Evolutionary conservation across 1,140 invertebrate genomes (phyloP).

Genomic region (Drosophila tropicalis): DNA sequence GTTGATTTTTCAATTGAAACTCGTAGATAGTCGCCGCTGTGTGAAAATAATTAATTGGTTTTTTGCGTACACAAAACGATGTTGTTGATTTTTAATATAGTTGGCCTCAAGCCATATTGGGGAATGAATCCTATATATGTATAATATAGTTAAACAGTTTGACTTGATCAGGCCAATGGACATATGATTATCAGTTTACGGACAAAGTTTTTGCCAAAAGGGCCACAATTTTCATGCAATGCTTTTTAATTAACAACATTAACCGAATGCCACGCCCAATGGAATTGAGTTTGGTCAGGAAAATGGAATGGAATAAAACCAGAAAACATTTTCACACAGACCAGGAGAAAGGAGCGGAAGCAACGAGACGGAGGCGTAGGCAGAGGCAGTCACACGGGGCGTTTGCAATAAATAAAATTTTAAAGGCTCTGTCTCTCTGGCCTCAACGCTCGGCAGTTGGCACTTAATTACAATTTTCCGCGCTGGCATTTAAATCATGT

Average conservation of each 20-base stretch:
- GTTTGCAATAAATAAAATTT: constrained; percentile 65
- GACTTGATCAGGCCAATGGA: constrained; percentile 12
- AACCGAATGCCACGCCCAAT: constrained; percentile 53
- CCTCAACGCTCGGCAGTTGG: constrained; percentile 27
- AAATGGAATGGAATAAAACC: constrained; percentile 23
- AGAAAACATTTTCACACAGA: constrained; percentile 22
- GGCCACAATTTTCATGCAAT: constrained; percentile 42
- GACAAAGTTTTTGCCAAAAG: constrained; percentile 31
- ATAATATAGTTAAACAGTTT: background rate
- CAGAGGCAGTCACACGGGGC: constrained; percentile 5
- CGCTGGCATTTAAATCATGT: constrained; percentile 33
- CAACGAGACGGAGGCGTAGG: background rate
- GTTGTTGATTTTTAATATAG: constrained; percentile 36
- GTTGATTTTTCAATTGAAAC: background rate
- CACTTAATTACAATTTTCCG: constrained; percentile 73
- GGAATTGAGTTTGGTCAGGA: constrained; percentile 1
- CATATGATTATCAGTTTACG: constrained; percentile 42
- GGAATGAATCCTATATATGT: too few relatives aligned
- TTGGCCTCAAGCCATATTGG: constrained; percentile 2
- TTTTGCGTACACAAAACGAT: constrained; percentile 15
- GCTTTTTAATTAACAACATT: constrained; percentile 71
- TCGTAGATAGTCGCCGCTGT: background rate
- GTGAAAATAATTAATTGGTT: constrained; percentile 40
- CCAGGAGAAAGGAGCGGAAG: background rate
- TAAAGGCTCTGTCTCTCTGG: constrained; percentile 34